Base-by-base conservation (phyloP, 2,888 invertebrate genomes). In the Nephrotoma guestfalica region DNA sequence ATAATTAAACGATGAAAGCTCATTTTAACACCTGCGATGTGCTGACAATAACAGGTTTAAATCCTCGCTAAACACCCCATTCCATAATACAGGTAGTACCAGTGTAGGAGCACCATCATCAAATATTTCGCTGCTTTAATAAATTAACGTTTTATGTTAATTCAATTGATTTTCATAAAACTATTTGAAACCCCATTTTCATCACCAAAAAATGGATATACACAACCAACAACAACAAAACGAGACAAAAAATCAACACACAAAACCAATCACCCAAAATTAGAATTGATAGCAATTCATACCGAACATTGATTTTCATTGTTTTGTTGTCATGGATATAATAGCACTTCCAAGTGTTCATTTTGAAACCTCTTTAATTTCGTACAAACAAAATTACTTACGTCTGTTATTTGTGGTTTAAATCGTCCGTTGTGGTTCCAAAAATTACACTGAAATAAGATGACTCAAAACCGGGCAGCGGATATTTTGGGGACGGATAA, bases 401-500 rank as follows among this genome's bases (percentile, higher is more conserved):
- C 9, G 30, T 30, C 30, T 30, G 30, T 30, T 30, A 71, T 71
- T 71, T 57, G 51, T 15, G 1, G 7, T 57, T 71, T 71, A 30
- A 30, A 30, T 30, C 11, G 18, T 3, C 30, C 30, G 30, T 30
- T 6, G 15, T 57, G 18, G 57, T 18, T 30, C 30, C 30, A 57
- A 43, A 18, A 13, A 47, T 1, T 18, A 18, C 15, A 4, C 6
- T 18, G 18, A 57, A 71, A 18, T 11, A 87, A 43, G 87, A 91
- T 91, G 91, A 88, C 90, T 4, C 89, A 87, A 41, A 93, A 93
- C 88, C 93, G 92, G 51, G 92, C 93, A 57, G 93, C 93, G 86
- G 93, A 93, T 87, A 94, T 95, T 86, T 91, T 95, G n/a, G 94
- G 94, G 86, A 93, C 94, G 43, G 94, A 94, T 85, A 93, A 95